Conservation (phyloP, 53 echinoderm and acorn worm species). For the Luidia sarsii region DNA sequence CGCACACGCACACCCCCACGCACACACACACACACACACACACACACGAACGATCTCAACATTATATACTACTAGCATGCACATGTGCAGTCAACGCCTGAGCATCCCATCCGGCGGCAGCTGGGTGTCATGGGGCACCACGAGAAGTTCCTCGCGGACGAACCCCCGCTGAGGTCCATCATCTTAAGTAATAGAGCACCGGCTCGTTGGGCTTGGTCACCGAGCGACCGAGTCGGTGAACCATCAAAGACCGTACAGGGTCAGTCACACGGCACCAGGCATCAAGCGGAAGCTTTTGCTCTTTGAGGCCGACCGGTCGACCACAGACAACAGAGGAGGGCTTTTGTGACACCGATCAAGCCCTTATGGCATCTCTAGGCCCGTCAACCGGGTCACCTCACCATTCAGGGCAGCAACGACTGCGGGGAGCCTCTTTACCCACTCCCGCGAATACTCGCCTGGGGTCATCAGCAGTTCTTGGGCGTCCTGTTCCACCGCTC, state of each 20-base stretch:
- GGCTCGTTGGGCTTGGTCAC: not conserved
- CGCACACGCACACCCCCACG: no score
- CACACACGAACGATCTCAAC: no score
- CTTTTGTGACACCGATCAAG: not conserved
- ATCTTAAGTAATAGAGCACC: slow-evolving; percentile 14
- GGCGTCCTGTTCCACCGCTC: slow-evolving; percentile 4
- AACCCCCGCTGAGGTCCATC: not conserved
- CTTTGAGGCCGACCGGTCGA: not conserved
- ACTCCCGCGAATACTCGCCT: not conserved
- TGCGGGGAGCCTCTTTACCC: slow-evolving; percentile 21
- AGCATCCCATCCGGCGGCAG: not conserved
- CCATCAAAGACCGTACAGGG: not conserved
- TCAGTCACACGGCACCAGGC: not conserved
- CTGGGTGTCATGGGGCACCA: slow-evolving; percentile 4
- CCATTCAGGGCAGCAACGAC: slow-evolving; percentile 27
- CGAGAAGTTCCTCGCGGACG: not conserved
- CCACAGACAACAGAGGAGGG: not conserved
- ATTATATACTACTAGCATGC: no score
- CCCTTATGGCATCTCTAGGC: not conserved
- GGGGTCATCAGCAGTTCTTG: not conserved
- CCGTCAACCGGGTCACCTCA: slow-evolving; percentile 6
- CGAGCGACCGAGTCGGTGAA: not conserved
- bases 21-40: no score
- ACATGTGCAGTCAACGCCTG: not conserved
- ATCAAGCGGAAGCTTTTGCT: not conserved